These are phyloP conservation scores for Neoniphon sammara DNA, from an alignment of 2,797 vertebrate genomes.

Conservation along the genomic window DNA sequence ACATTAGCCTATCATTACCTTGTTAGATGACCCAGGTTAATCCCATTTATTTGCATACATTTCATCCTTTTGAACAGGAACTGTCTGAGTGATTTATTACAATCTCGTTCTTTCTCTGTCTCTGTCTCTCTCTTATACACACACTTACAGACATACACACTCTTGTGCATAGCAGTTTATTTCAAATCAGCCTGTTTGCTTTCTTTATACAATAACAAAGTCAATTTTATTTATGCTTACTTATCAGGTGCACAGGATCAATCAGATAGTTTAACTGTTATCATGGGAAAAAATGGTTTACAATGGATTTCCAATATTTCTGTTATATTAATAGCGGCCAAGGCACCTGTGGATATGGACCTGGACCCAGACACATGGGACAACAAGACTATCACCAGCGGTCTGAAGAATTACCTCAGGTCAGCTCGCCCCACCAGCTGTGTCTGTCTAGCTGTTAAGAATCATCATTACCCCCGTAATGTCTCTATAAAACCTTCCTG, in stretches of 20 bases:
- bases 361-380: slow-evolving; percentile 95
- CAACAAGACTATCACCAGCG: slow-evolving; percentile 97
- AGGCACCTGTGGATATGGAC: slow-evolving; percentile 91
- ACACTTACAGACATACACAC: not conserved
- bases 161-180: not conserved
- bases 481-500: slow-evolving; percentile 52
- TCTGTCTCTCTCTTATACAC: slow-evolving; percentile 9
- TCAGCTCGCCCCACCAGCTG: slow-evolving; percentile 74
- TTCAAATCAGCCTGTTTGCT: not conserved
- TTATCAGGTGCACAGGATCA: slow-evolving; percentile 21
- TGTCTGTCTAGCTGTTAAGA: slow-evolving; percentile 55
- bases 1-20: slow-evolving; percentile 28
- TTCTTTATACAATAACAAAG: not conserved
- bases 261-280: slow-evolving; percentile 4
- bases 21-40: slow-evolving; percentile 50
- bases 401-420: slow-evolving; percentile 99
- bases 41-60: slow-evolving; percentile 44
- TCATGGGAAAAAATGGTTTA: slow-evolving; percentile 2
- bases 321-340: too few relatives aligned
- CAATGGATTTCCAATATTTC: slow-evolving; percentile 72
- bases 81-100: slow-evolving; percentile 33
- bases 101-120: slow-evolving; percentile 9
- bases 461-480: slow-evolving; percentile 67
- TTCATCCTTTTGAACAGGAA: slow-evolving; percentile 40
- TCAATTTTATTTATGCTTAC: slow-evolving; percentile 1